phyloP scores from a whole-genome alignment of 2,797 vertebrate genomes.

The Danio tinwini region DNA sequence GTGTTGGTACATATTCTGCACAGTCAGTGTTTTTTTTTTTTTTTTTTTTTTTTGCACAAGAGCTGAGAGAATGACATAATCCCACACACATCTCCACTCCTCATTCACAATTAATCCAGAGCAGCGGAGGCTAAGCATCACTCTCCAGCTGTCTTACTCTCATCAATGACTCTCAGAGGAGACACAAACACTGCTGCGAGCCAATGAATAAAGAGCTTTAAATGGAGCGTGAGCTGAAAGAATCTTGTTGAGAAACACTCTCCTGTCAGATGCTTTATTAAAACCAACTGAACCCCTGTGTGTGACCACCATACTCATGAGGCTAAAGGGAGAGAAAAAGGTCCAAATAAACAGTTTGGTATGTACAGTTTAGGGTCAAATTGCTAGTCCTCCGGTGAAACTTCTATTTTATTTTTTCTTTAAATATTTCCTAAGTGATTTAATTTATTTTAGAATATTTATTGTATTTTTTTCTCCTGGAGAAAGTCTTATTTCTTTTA shows the following conservation, averaged over 20 bases:
- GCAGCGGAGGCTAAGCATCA: neutral
- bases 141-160: constrained; percentile 28
- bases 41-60: neutral
- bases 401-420: too few relatives aligned
- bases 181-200: neutral
- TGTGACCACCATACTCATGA: neutral
- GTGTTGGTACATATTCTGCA: neutral
- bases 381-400: too few relatives aligned
- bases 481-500: too few relatives aligned
- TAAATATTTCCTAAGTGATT: too few relatives aligned
- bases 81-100: constrained; percentile 1
- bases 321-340: neutral
- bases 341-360: neutral
- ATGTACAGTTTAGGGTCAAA: too few relatives aligned
- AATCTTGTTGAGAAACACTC: neutral
- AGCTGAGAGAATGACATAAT: constrained; percentile 22
- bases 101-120: constrained; percentile 47
- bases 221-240: neutral
- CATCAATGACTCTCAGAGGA: constrained; percentile 15
- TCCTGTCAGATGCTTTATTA: neutral
- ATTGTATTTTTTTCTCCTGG: too few relatives aligned
- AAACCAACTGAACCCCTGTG: neutral
- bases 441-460: too few relatives aligned
- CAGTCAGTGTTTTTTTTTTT: constrained; percentile 14
- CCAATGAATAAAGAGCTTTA: neutral